Percentiles rank a stretch among this genome's conserved stretches.
Conservation (phyloP, 2,888 invertebrate species). For the Pheosia gnoma region DNA sequence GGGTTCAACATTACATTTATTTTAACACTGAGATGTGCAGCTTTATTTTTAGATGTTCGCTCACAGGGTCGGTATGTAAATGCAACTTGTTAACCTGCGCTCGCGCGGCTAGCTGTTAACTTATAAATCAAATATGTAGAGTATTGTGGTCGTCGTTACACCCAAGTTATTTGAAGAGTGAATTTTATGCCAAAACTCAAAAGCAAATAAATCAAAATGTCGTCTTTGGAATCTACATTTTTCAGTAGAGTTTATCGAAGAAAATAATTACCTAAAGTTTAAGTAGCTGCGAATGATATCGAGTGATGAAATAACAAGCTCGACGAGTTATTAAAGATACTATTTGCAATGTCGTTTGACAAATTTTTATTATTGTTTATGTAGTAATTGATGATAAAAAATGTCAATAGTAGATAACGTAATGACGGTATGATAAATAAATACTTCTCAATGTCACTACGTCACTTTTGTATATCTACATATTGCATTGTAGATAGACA, state of each 20-base stretch:
- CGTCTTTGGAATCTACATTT: too few species aligned
- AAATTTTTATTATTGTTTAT: conserved; percentile 4
- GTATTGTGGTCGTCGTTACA: background rate
- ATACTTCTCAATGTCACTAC: conserved; percentile 2
- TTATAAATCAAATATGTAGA: conserved; percentile 35
- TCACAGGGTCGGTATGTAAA: conserved; percentile 69
- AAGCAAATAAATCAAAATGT: too few species aligned
- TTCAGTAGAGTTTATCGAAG: too few species aligned
- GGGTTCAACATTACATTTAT: conserved; percentile 33
- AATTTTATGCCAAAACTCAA: too few species aligned
- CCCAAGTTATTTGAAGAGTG: background rate
- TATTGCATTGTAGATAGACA: background rate
- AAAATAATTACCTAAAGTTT: too few species aligned
- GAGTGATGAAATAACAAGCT: background rate
- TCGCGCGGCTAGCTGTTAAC: conserved; percentile 34
- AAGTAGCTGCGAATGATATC: background rate
- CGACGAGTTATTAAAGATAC: background rate
- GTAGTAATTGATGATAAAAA: background rate
- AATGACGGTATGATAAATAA: background rate
- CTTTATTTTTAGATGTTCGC: conserved; percentile 71
- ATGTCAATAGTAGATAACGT: background rate
- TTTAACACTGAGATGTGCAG: conserved; percentile 54
- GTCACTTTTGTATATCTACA: background rate
- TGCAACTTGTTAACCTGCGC: conserved; percentile 61
- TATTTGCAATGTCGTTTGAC: background rate